Evolutionary conservation across 2,888 invertebrate genomes (phyloP).

Genomic region (Dioctria rufipes): DNA sequence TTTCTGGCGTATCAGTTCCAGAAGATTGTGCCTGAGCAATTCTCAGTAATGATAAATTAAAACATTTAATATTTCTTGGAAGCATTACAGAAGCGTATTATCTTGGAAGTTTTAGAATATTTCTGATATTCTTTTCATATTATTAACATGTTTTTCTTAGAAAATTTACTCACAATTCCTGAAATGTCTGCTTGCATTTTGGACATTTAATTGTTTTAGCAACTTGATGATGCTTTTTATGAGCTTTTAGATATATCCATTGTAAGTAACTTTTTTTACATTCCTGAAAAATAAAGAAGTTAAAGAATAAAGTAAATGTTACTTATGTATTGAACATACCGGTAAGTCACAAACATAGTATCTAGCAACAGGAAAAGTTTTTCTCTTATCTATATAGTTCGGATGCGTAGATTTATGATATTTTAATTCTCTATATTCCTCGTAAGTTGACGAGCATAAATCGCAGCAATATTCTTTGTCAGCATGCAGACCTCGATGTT

Average conservation of each 20-base stretch:
- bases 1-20: too few relatives aligned
- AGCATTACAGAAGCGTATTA: too few relatives aligned
- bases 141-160: too few relatives aligned
- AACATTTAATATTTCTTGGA: too few relatives aligned
- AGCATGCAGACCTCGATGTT: slow-evolving; percentile 64
- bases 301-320: slow-evolving; percentile 1
- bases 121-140: too few relatives aligned
- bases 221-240: slow-evolving; percentile 61
- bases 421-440: slow-evolving; percentile 59
- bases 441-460: slow-evolving; percentile 58
- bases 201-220: slow-evolving; percentile 21
- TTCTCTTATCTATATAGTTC: slow-evolving; percentile 59
- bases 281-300: slow-evolving; percentile 60
- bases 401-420: slow-evolving; percentile 62
- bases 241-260: slow-evolving; percentile 67
- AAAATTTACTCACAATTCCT: slow-evolving; percentile 39
- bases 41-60: too few relatives aligned
- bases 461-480: slow-evolving; percentile 55
- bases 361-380: slow-evolving; percentile 58
- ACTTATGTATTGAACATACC: slow-evolving; percentile 59
- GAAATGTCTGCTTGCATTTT: slow-evolving; percentile 39
- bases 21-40: too few relatives aligned
- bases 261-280: slow-evolving; percentile 65
- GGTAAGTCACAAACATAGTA: slow-evolving; percentile 66
- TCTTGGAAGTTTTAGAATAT: too few relatives aligned